These are phyloP conservation scores for Paracentrotus lividus DNA, from an alignment of 53 echinoderm and acorn worm species.

Conservation along the genomic window DNA sequence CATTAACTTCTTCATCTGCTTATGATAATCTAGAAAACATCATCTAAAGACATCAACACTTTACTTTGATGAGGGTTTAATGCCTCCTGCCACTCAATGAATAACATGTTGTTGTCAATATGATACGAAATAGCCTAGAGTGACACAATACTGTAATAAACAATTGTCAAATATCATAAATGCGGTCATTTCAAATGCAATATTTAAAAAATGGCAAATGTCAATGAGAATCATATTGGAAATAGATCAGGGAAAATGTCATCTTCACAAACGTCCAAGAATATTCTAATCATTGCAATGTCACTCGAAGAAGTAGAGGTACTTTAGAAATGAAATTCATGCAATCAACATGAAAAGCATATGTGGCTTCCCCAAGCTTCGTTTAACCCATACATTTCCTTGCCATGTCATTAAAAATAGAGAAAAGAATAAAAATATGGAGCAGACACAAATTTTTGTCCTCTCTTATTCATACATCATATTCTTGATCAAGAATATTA, in stretches of 20 bases:
- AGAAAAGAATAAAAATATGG: neutral
- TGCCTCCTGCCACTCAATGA: no score
- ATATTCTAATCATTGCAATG: neutral
- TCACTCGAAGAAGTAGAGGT: neutral
- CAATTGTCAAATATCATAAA: neutral
- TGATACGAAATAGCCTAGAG: neutral
- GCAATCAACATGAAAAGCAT: neutral
- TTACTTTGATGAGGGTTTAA: no score
- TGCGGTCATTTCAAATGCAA: neutral
- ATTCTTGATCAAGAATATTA: neutral
- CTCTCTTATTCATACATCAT: neutral
- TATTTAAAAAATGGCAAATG: neutral
- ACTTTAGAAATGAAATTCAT: constrained; percentile 9
- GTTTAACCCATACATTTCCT: no score
- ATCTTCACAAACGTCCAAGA: neutral
- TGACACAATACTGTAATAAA: neutral
- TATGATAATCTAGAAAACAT: no score
- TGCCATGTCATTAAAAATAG: neutral
- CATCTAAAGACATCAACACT: no score
- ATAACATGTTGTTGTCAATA: neutral
- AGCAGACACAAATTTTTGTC: neutral
- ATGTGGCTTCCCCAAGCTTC: no score
- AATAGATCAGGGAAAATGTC: constrained; percentile 6
- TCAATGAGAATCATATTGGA: neutral
- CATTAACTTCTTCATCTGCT: no score